Evolutionary conservation across 92 coral and sea anemone genomes (phyloP), one percentile per base, ranked within the genome.

Genomic region (Zoanthus sansibaricus): DNA sequence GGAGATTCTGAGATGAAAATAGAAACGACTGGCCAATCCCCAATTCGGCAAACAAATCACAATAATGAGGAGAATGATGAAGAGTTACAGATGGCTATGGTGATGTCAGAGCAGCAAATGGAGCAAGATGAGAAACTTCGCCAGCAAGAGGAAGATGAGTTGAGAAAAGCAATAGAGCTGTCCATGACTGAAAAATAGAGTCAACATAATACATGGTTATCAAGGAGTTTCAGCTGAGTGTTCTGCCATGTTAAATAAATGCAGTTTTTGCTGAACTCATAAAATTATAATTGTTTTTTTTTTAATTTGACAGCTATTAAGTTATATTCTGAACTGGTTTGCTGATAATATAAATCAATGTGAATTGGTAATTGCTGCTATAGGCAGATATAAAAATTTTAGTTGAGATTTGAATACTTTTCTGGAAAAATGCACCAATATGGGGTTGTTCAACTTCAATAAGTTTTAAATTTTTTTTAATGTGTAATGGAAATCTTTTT

Each of bases 41-140:
- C 46, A 46, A 21, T 42, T 21, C 75, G 25, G 85, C 61, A 5
- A n/a, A 18, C 45, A 4, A 49, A 33, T 5, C 54, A 45, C 7
- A 3, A 11, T 5, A 4, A 7, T 25, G 71, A 47, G 12, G 88
- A 83, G 37, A 82, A 72, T 68, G 97, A 97, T 42, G 99, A 97
- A 74, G 93, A 97, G 59, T 79, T 97, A 56, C 94, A 91, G 75
- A 90, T 95, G n/a, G 99, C 98, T 6, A 90, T 97, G 91, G 99
- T 96, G 25, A 90, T 97, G 78, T 97, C 99, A 6, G 92, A 95
- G 71, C 97, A 95, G 52, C 94, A 97, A 72, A 76, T 90, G 52
- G 90, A 90, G 52, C 91, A 93, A 52, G 95, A 95, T 72, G 95
- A 91, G 75, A 86, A 69, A 59, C 94, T 93, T 76, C 82, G 94